Conservation (phyloP, 2,113 vertebrate species). For the Gymnogyps californianus region DNA sequence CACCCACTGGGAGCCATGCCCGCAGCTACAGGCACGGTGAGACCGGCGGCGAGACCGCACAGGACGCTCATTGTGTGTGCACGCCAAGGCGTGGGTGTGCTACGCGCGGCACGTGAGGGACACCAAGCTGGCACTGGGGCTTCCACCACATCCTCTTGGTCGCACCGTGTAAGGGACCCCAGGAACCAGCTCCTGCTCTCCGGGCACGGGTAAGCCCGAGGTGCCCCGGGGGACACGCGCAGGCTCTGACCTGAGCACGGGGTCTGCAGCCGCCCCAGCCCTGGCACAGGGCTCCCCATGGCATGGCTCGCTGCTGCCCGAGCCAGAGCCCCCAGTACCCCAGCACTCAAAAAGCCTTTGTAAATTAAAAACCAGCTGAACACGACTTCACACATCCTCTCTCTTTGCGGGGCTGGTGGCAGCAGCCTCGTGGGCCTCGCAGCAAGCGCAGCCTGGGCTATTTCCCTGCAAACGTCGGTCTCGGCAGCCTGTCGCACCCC, state of each 20-base stretch:
- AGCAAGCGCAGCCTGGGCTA: rapidly evolving
- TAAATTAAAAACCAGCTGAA: neutral
- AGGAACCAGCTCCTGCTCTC: neutral
- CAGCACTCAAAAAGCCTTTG: neutral
- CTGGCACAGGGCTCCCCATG: neutral
- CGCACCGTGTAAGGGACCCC: neutral
- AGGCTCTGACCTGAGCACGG: neutral
- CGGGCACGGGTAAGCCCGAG: neutral
- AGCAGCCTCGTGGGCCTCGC: neutral
- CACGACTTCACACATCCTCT: rapidly evolving
- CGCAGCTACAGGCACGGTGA: rapidly evolving
- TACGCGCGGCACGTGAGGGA: rapidly evolving
- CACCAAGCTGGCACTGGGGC: neutral
- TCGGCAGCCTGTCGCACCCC: neutral
- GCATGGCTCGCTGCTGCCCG: neutral
- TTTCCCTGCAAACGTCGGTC: rapidly evolving
- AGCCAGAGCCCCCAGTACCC: neutral
- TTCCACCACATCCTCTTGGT: neutral
- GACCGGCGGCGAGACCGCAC: rapidly evolving
- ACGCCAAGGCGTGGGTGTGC: rapidly evolving
- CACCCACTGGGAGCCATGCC: neutral
- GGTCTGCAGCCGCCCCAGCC: neutral
- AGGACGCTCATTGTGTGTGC: neutral
- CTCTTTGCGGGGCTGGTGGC: neutral
- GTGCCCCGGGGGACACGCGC: rapidly evolving